Evolutionary conservation across 2,888 invertebrate species (phyloP).

Genomic region (Melinopterus prodromus): DNA sequence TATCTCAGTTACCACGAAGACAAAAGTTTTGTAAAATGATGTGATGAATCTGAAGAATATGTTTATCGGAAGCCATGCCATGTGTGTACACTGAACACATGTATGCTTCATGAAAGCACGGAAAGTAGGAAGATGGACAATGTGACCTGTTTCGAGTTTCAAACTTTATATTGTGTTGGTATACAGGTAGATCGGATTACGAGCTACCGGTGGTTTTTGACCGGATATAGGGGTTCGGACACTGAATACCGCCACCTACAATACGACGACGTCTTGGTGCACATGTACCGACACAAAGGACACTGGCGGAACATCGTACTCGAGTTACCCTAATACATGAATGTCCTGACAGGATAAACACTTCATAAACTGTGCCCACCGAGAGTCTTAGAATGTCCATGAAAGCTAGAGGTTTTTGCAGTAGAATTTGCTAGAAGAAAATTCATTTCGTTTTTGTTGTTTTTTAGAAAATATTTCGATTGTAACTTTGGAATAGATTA

Average conservation of each 20-base stretch:
- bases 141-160: not conserved
- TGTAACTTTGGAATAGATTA: too few species aligned
- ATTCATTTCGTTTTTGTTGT: too few species aligned
- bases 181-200: conserved; percentile 4
- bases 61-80: too few species aligned
- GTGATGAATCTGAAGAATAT: too few species aligned
- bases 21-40: too few species aligned
- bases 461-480: too few species aligned
- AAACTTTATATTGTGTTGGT: not conserved
- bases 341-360: conserved; percentile 4
- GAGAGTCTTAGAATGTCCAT: not conserved
- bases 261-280: not conserved
- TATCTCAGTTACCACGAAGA: too few species aligned
- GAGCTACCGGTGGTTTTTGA: not conserved
- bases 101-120: not conserved
- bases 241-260: conserved; percentile 4
- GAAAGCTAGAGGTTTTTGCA: not conserved
- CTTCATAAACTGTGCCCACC: not conserved
- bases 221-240: conserved; percentile 4
- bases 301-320: not conserved
- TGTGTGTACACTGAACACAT: too few species aligned
- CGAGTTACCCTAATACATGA: not conserved
- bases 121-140: not conserved
- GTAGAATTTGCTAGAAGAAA: not conserved
- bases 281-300: conserved; percentile 4